Evolutionary conservation across 2,113 vertebrate genomes (phyloP).

Genomic region (Heterotis niloticus): DNA sequence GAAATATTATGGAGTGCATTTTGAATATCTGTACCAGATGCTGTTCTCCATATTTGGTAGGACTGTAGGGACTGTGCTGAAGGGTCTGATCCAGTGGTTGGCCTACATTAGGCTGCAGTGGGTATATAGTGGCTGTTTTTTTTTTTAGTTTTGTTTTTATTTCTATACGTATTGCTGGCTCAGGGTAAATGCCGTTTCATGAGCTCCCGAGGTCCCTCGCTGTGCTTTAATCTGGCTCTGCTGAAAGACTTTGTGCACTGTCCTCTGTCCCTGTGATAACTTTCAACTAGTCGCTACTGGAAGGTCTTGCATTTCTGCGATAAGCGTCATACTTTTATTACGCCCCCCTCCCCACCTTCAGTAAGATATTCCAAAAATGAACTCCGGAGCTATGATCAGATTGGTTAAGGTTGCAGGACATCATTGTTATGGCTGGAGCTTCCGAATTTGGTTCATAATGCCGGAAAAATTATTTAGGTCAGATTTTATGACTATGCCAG

Average conservation of each 20-base stretch:
- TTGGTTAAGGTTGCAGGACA: constrained; percentile 14
- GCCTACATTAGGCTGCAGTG: no score
- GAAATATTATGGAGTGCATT: no score
- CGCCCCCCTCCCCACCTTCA: background rate
- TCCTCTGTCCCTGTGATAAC: constrained; percentile 22
- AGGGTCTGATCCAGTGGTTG: background rate
- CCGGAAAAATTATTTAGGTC: background rate
- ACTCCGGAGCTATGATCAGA: background rate
- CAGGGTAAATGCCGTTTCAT: background rate
- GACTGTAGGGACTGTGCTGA: background rate
- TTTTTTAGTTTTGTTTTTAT: background rate
- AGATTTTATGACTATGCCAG: no score
- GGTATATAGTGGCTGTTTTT: background rate
- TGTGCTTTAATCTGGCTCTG: constrained; percentile 22
- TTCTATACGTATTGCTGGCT: background rate
- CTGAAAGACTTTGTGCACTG: constrained; percentile 22
- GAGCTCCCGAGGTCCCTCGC: background rate
- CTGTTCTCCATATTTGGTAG: background rate
- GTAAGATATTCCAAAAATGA: background rate
- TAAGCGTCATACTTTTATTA: constrained; percentile 13
- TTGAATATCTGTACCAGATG: no score
- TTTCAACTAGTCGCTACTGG: constrained; percentile 17
- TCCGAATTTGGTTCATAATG: background rate
- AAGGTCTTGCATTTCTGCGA: constrained; percentile 16
- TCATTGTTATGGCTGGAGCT: background rate